These are phyloP conservation scores for Endotricha flammealis DNA, from an alignment of 2,888 invertebrate species.

Conservation along the genomic window DNA sequence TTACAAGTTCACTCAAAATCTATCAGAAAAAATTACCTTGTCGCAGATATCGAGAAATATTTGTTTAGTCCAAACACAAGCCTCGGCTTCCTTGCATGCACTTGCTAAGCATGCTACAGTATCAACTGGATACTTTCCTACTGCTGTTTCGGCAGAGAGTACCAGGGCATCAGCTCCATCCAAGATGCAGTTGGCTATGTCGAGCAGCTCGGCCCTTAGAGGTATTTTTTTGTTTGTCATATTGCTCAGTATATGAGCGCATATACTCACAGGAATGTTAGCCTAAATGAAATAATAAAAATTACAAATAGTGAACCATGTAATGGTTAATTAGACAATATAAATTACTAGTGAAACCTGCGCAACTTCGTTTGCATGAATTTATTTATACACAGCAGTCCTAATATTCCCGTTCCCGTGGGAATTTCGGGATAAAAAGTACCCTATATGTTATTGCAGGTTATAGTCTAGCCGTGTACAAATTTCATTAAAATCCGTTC, in stretches of 20 bases:
- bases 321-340: too few species aligned
- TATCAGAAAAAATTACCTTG: too few species aligned
- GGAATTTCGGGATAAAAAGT: too few species aligned
- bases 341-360: too few species aligned
- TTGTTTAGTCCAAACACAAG: slow-evolving; percentile 79
- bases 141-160: slow-evolving; percentile 83
- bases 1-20: too few species aligned
- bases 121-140: slow-evolving; percentile 79
- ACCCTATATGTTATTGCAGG: too few species aligned
- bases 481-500: too few species aligned
- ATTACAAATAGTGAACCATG: too few species aligned
- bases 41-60: slow-evolving; percentile 60
- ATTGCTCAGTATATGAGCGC: slow-evolving; percentile 51
- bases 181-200: slow-evolving; percentile 85
- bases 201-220: slow-evolving; percentile 80
- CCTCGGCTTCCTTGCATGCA: slow-evolving; percentile 83
- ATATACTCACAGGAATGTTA: slow-evolving; percentile 51
- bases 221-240: slow-evolving; percentile 53
- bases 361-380: too few species aligned
- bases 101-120: slow-evolving; percentile 58
- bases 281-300: slow-evolving; percentile 31
- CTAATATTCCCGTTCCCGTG: too few species aligned
- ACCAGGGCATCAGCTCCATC: slow-evolving; percentile 85
- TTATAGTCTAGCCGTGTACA: too few species aligned
- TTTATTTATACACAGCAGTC: too few species aligned